phyloP scores from a whole-genome alignment of 2,113 vertebrate species.

The Amphiprion ocellaris region DNA sequence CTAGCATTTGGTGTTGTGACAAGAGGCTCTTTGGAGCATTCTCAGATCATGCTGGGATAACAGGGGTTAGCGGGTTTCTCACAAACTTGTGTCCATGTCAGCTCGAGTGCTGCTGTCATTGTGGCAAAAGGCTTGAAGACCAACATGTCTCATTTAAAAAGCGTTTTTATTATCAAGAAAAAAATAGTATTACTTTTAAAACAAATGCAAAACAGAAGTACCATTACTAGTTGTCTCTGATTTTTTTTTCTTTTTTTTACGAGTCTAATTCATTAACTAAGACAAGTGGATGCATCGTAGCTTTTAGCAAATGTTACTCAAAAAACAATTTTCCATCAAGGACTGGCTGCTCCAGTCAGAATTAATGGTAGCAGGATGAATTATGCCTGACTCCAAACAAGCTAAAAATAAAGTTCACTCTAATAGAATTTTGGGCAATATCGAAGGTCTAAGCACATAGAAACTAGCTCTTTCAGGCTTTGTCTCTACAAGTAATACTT shows the following conservation, averaged over 20 bases:
- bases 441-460: background rate
- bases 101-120: background rate
- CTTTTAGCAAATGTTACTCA: background rate
- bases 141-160: too few relatives aligned
- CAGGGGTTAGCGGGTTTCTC: slow-evolving; percentile 5
- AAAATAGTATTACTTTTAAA: background rate
- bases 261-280: background rate
- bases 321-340: background rate
- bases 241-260: background rate
- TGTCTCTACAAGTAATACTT: background rate
- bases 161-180: too few relatives aligned
- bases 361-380: background rate
- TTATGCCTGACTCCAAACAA: background rate
- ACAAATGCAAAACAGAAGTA: background rate
- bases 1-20: slow-evolving; percentile 4
- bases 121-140: background rate
- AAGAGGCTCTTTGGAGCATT: slow-evolving; percentile 6
- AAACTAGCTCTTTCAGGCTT: background rate
- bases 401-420: background rate
- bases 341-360: background rate
- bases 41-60: slow-evolving; percentile 20
- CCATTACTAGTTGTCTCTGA: background rate
- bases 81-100: background rate
- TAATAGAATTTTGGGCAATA: background rate
- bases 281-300: background rate